Conservation (phyloP, 2,113 vertebrate genomes). For the Nothoprocta pentlandii region DNA sequence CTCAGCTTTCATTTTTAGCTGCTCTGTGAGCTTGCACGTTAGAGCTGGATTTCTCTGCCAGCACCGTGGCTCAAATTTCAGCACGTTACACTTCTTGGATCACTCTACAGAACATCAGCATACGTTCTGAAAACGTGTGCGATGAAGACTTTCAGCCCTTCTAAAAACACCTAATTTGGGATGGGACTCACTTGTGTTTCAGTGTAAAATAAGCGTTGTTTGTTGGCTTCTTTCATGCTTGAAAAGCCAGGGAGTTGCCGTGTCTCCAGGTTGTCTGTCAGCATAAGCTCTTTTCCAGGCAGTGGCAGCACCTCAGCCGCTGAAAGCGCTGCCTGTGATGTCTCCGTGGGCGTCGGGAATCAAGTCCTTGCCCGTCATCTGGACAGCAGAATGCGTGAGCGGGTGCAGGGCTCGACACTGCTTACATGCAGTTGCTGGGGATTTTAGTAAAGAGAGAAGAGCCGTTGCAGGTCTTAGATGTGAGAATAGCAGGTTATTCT, state of each 20-base stretch:
- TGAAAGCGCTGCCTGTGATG: not conserved
- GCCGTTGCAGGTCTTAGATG: not conserved
- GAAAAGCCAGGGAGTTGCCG: not conserved
- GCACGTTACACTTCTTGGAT: not conserved
- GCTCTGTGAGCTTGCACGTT: not conserved
- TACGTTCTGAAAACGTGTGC: not conserved
- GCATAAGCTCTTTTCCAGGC: not conserved
- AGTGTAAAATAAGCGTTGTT: not conserved
- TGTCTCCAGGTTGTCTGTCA: not conserved
- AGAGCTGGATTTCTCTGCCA: not conserved
- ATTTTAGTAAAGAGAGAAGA: not conserved
- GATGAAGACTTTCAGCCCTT: not conserved
- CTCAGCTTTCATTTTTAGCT: slow-evolving; percentile 2
- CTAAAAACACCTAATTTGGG: not conserved
- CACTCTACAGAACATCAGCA: not conserved
- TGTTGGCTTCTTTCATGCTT: not conserved
- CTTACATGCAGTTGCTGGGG: not conserved
- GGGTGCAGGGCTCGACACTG: not conserved
- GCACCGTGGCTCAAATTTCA: not conserved
- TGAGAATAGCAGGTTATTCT: not conserved
- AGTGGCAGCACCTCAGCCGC: not conserved
- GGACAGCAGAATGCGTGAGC: not conserved
- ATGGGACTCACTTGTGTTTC: not conserved
- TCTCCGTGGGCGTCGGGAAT: not conserved
- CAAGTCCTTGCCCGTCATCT: not conserved